Conservation (phyloP, 2,113 vertebrate species). For the Pimephales promelas region DNA sequence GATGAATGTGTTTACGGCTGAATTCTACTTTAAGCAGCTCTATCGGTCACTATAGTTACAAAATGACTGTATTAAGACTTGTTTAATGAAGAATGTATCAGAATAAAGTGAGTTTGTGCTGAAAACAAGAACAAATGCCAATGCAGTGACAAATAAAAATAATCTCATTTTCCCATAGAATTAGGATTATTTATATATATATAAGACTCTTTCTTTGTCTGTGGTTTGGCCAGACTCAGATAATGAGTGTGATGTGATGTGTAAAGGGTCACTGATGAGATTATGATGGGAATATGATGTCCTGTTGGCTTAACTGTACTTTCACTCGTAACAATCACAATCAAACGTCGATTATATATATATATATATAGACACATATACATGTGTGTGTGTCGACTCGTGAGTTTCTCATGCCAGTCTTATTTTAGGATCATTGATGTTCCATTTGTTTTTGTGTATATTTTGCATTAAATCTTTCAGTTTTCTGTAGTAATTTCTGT, state of each 20-base stretch:
- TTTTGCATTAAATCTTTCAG: not conserved
- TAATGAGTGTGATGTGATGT: not conserved
- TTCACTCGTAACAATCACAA: not conserved
- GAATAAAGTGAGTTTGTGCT: not conserved
- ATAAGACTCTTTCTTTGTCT: not conserved
- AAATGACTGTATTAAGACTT: not conserved
- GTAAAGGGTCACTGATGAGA: not conserved
- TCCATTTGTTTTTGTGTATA: not conserved
- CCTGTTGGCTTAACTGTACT: conserved; percentile 5
- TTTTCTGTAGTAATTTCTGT: too few species aligned
- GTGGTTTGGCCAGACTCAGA: too few species aligned
- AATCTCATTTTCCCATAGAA: too few species aligned
- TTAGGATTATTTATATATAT: too few species aligned
- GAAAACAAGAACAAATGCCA: not conserved
- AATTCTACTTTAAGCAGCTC: not conserved
- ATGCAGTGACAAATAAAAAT: not conserved
- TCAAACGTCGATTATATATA: too few species aligned
- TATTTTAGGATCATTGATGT: not conserved
- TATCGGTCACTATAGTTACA: not conserved
- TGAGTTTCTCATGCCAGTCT: not conserved
- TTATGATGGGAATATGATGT: conserved; percentile 5
- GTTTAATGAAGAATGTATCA: not conserved
- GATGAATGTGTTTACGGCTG: not conserved
- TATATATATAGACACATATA: not conserved
- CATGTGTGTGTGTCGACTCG: not conserved